Base-by-base conservation (phyloP, 1,140 invertebrate species). In the Colletes gigas region DNA sequence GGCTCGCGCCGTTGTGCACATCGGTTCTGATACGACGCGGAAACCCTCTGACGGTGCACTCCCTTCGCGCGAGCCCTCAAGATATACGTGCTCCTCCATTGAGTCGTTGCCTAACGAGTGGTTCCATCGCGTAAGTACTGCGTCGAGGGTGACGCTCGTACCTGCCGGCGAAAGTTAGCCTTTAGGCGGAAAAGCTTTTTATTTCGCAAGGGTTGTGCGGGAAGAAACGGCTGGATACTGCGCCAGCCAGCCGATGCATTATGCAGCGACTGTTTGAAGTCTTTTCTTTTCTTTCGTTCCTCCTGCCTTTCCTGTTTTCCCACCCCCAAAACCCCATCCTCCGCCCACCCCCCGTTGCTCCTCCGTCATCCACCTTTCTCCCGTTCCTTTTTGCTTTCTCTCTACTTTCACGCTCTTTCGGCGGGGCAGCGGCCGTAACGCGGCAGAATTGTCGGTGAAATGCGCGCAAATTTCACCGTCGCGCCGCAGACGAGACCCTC, bases 231-330 rank as follows among this genome's bases (percentile, higher is more conserved):
- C 41, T 67, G 72, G 52, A 79, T 73, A 80, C 72, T 39, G 59
- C 70, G 74, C 60, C 83, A 81, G 71, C 71, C 71, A 74, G 69
- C 78, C 77, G 83, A 83, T 88, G 86, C 88, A 89, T 89, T 89
- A 89, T 89, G 88, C 88, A 88, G 74, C 82, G 82, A 72, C 84
- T 81, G 86, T 89, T 89, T 89, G 86, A 89, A 89, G 88, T 89
- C 82, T 81, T 81, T 83, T 72, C 78, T 88, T 86, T 83, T 78
- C 66, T 82, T 82, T 62, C 71, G 70, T 81, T 65, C 70, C 60
- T 83, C 14, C 66, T 47, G 19, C 30, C 41, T 15, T 59, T 75
- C 19, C 19, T 47, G 30, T 65, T 65, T 50, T 5, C 57, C 63
- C 44, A 9, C n/a, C 19, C 30, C 39, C 21, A n/a, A n/a, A n/a